Percentiles rank a stretch among this genome's conserved stretches.
Conservation (phyloP, 2,113 vertebrate genomes). For the Pelobates fuscus region DNA sequence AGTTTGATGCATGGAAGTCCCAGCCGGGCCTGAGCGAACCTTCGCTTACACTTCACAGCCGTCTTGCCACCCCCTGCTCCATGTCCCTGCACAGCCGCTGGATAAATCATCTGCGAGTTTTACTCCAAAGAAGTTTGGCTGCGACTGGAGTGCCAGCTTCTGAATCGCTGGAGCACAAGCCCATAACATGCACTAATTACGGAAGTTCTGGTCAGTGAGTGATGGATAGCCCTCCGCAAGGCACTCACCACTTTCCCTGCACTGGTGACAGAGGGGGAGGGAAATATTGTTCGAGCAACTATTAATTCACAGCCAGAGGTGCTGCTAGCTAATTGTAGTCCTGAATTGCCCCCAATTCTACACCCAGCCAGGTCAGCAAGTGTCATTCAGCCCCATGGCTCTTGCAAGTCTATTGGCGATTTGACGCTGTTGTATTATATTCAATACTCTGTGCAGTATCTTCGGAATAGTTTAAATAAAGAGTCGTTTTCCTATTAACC, state of each 20-base stretch:
- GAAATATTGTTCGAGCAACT: conserved; percentile 72
- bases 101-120: conserved; percentile 84
- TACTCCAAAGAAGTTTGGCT: conserved; percentile 74
- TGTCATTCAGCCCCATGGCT: conserved; percentile 19
- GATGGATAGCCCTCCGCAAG: conserved; percentile 81
- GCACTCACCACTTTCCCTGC: conserved; percentile 72
- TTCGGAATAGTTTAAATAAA: too few relatives aligned
- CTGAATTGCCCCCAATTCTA: conserved; percentile 67
- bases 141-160: conserved; percentile 75
- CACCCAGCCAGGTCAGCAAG: conserved; percentile 29
- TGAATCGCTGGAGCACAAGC: conserved; percentile 78
- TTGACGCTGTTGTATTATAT: too few relatives aligned
- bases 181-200: conserved; percentile 88
- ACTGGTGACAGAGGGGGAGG: conserved; percentile 56
- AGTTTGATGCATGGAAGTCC: conserved; percentile 72
- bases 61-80: conserved; percentile 53
- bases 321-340: conserved; percentile 40
- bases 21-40: conserved; percentile 77
- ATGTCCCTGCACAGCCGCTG: conserved; percentile 74
- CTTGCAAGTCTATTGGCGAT: background rate
- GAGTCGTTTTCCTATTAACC: too few relatives aligned
- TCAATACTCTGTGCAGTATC: too few relatives aligned
- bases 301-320: conserved; percentile 70
- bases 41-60: conserved; percentile 81
- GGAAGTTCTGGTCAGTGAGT: conserved; percentile 86